These are phyloP conservation scores for Scolopax rusticola DNA, from an alignment of 2,797 vertebrate genomes.

Conservation along the genomic window DNA sequence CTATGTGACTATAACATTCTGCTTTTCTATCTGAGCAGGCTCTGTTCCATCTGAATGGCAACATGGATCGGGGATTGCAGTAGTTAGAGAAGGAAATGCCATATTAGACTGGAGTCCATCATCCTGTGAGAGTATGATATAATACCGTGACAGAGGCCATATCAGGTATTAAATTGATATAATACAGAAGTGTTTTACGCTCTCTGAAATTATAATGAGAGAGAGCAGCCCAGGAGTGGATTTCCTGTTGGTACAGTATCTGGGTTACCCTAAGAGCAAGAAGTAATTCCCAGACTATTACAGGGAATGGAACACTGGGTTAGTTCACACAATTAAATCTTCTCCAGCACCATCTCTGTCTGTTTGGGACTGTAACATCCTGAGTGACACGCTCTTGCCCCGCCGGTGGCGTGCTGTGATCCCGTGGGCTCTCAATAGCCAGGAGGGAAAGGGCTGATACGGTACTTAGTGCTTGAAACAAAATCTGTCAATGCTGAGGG, in stretches of 20 bases:
- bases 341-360: neutral
- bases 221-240: neutral
- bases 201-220: conserved; percentile 48
- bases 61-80: neutral
- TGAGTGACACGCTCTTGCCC: accelerated
- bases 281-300: neutral
- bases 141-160: conserved; percentile 23
- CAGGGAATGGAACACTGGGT: neutral
- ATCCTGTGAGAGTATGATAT: neutral
- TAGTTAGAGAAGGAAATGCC: conserved; percentile 29
- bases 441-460: neutral
- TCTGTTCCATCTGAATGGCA: conserved; percentile 26
- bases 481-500: neutral
- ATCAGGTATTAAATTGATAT: conserved; percentile 42
- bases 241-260: neutral
- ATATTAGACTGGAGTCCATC: neutral
- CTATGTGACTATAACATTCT: conserved; percentile 7
- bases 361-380: neutral
- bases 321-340: neutral
- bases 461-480: neutral
- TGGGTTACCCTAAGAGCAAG: neutral
- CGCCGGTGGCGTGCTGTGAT: accelerated
- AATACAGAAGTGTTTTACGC: conserved; percentile 22
- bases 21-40: conserved; percentile 11
- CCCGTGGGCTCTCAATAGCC: accelerated